phyloP scores from a whole-genome alignment of 2,797 vertebrate genomes.

The Gallinago stenura region DNA sequence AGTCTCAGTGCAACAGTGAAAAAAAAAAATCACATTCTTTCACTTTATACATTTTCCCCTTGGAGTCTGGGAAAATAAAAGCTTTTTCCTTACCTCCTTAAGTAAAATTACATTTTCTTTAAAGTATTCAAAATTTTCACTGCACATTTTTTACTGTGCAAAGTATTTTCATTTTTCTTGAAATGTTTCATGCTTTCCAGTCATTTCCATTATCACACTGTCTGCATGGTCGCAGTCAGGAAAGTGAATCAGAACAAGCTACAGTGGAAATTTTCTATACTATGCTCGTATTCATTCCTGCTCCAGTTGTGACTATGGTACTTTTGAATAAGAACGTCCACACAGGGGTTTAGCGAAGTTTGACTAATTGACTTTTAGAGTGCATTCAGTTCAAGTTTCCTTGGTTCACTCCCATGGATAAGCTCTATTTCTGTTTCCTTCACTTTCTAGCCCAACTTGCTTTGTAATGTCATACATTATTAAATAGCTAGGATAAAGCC shows the following conservation, averaged over 20 bases:
- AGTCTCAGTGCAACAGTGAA: background rate
- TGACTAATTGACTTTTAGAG: background rate
- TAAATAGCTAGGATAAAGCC: background rate
- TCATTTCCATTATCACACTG: background rate
- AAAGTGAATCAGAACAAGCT: background rate
- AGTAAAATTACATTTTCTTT: background rate
- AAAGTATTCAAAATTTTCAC: background rate
- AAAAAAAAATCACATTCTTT: background rate
- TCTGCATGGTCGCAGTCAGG: background rate
- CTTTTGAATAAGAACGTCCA: background rate
- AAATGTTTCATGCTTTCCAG: background rate
- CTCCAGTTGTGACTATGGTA: background rate
- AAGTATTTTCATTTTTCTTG: background rate
- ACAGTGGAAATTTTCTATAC: background rate
- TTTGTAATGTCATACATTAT: background rate
- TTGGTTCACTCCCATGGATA: background rate
- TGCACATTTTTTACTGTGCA: background rate
- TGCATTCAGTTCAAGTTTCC: background rate
- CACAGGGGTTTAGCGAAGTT: background rate
- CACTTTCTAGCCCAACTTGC: background rate
- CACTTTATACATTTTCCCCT: background rate
- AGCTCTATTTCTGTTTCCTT: background rate
- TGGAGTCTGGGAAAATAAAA: background rate
- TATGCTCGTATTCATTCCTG: background rate
- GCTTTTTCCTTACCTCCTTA: background rate